These are phyloP conservation scores for Sterrhoptilus dennistouni DNA, from an alignment of 2,113 vertebrate genomes.

Conservation along the genomic window DNA sequence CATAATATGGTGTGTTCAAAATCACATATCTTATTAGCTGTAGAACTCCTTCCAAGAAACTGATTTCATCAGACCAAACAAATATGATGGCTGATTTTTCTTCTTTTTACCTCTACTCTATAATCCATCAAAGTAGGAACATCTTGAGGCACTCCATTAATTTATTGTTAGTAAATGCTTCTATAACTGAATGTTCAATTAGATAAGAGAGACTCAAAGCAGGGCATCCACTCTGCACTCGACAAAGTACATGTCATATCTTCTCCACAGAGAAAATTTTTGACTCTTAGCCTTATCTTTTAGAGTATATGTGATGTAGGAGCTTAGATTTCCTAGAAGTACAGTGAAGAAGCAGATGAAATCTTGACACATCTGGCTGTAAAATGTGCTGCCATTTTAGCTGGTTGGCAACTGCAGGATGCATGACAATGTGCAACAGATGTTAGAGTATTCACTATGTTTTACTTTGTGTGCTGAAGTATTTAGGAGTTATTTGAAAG, in stretches of 20 bases:
- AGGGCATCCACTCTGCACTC: background rate
- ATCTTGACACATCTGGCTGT: slow-evolving; percentile 21
- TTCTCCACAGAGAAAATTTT: background rate
- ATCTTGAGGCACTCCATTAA: background rate
- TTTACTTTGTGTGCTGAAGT: slow-evolving; percentile 30
- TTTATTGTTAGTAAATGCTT: background rate
- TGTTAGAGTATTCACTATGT: slow-evolving; percentile 20
- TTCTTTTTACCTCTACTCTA: background rate
- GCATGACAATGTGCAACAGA: slow-evolving; percentile 14
- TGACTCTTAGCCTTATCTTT: background rate
- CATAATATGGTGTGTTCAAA: background rate
- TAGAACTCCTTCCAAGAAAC: background rate
- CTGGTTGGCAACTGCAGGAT: background rate
- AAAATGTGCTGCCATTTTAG: slow-evolving; percentile 1
- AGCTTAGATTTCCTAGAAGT: background rate
- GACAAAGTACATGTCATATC: background rate
- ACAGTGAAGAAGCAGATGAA: background rate
- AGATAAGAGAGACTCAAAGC: background rate
- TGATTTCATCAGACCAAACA: background rate
- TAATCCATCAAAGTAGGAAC: background rate
- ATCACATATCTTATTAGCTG: background rate
- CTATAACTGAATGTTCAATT: background rate
- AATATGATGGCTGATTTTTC: background rate
- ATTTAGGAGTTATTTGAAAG: background rate
- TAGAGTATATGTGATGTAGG: background rate